These are phyloP conservation scores for Notocelia uddmanniana DNA, from an alignment of 2,888 invertebrate species.

Conservation along the genomic window DNA sequence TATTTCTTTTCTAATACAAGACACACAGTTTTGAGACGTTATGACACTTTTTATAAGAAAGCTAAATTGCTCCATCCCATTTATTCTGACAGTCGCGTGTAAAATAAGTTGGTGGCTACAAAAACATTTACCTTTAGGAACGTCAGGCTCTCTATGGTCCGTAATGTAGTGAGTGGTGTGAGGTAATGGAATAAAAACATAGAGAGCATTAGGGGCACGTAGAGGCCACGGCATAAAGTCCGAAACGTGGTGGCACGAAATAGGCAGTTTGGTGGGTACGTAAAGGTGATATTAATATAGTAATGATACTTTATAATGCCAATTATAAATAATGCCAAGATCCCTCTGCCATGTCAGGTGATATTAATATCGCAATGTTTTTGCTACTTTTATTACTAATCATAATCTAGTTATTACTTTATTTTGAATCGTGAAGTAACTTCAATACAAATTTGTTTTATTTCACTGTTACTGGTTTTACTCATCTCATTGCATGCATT, in stretches of 20 bases:
- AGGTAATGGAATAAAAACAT: constrained; percentile 80
- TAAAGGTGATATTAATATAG: background rate
- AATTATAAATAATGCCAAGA: background rate
- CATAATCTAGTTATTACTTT: too few species aligned
- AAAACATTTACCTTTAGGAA: constrained; percentile 61
- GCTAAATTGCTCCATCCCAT: constrained; percentile 22
- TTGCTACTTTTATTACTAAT: background rate
- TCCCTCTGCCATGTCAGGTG: background rate
- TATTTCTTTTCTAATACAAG: background rate
- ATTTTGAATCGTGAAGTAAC: background rate
- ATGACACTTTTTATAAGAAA: constrained; percentile 10
- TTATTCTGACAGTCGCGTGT: constrained; percentile 48
- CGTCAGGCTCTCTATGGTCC: constrained; percentile 55
- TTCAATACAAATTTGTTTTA: background rate
- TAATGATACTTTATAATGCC: background rate
- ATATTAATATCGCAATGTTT: background rate
- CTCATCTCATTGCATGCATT: constrained; percentile 32
- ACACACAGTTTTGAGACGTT: background rate
- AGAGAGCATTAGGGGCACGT: constrained; percentile 64
- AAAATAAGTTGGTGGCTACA: constrained; percentile 54
- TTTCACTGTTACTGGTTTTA: background rate
- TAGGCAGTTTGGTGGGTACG: constrained; percentile 20
- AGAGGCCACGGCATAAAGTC: constrained; percentile 61
- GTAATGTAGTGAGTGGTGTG: constrained; percentile 53
- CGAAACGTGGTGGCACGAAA: constrained; percentile 35